Conservation (phyloP, 2,888 invertebrate genomes). For the Torymus texanus region DNA sequence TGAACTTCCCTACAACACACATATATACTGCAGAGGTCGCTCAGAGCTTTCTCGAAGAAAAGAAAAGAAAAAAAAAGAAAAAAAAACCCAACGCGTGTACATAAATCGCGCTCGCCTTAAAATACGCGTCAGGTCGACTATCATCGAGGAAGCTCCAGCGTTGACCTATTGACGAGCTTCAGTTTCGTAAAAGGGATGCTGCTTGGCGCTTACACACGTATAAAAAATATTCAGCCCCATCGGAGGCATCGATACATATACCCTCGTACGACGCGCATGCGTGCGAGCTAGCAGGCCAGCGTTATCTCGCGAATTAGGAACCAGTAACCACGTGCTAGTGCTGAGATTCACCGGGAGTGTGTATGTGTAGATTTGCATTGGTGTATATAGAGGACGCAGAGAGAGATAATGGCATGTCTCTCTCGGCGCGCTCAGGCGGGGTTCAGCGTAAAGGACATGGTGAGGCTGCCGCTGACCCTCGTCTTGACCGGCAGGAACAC, state of each 20-base stretch:
- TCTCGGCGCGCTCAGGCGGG: constrained; percentile 83
- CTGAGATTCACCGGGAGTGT: constrained; percentile 58
- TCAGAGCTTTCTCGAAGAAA: too few species aligned
- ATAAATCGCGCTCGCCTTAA: not conserved
- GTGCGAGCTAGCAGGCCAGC: constrained; percentile 9
- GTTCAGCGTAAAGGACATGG: constrained; percentile 94
- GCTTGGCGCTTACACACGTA: constrained; percentile 9
- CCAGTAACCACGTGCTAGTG: constrained; percentile 65
- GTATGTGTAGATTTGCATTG: too few species aligned
- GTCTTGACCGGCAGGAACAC: constrained; percentile 95
- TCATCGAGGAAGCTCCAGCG: not conserved
- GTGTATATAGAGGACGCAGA: constrained; percentile 11
- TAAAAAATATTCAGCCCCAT: constrained; percentile 34
- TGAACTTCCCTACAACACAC: not conserved
- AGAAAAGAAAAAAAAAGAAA: too few species aligned
- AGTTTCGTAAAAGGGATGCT: constrained; percentile 3
- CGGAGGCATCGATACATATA: not conserved
- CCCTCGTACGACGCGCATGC: not conserved
- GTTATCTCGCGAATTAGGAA: constrained; percentile 65
- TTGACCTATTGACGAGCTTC: not conserved
- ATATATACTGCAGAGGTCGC: too few species aligned
- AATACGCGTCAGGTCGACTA: too few species aligned
- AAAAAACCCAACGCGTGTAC: not conserved
- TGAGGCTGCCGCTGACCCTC: constrained; percentile 89
- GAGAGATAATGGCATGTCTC: not conserved